Evolutionary conservation across 2,888 invertebrate species (phyloP).

Genomic region (Xylota sylvarum): DNA sequence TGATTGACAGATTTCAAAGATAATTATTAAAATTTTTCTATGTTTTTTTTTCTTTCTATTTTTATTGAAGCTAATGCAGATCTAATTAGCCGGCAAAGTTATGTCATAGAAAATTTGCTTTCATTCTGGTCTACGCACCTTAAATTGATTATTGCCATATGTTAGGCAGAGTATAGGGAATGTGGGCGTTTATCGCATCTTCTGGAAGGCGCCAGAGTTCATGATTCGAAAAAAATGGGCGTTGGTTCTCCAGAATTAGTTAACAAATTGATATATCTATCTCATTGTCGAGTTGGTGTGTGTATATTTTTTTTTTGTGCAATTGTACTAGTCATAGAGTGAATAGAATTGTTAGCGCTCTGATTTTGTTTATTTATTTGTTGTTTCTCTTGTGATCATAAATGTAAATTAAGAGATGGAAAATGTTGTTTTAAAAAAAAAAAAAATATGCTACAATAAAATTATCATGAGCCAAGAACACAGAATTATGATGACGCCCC

Average conservation of each 20-base stretch:
- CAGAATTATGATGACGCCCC: no score
- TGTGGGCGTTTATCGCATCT: slow-evolving; percentile 24
- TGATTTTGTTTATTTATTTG: no score
- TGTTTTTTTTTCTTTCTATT: not conserved
- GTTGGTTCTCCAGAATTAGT: slow-evolving; percentile 1
- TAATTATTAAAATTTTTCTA: slow-evolving; percentile 1
- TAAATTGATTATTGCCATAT: slow-evolving; percentile 37
- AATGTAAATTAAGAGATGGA: no score
- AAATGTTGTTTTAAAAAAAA: no score
- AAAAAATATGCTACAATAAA: no score
- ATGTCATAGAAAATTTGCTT: slow-evolving; percentile 8
- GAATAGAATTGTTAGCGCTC: no score
- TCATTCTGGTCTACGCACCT: not conserved
- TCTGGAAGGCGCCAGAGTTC: not conserved
- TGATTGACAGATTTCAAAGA: slow-evolving; percentile 38
- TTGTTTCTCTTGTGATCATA: no score
- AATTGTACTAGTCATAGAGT: no score
- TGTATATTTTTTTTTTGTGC: not conserved
- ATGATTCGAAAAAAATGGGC: slow-evolving; percentile 16
- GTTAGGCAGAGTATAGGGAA: not conserved
- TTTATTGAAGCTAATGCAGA: slow-evolving; percentile 30
- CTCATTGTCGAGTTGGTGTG: not conserved
- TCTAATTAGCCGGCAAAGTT: slow-evolving; percentile 24
- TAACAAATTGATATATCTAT: not conserved
- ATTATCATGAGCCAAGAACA: no score